Percentiles rank a stretch among this genome's conserved stretches.
phyloP scores from a whole-genome alignment of 2,797 vertebrate species.

The Spheniscus humboldti region DNA sequence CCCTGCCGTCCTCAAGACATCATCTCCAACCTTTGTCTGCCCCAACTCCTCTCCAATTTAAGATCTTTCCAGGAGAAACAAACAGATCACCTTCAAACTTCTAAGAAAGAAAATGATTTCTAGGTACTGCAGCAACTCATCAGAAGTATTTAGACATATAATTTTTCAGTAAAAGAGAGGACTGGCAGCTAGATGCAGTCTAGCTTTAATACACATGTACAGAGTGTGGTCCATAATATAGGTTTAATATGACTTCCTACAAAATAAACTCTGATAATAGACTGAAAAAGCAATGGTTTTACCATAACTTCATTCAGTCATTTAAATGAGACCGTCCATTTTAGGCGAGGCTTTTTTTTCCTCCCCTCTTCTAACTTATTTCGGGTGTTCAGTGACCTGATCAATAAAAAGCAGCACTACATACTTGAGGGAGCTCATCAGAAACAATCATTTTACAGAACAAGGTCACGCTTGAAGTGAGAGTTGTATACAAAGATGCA shows the following conservation, averaged over 20 bases:
- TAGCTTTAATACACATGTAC: not conserved
- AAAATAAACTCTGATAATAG: not conserved
- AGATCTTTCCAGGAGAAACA: not conserved
- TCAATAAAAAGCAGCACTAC: not conserved
- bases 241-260: not conserved
- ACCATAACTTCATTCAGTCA: not conserved
- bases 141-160: not conserved
- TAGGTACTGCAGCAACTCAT: not conserved
- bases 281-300: not conserved
- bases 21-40: not conserved
- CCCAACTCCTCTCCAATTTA: not conserved
- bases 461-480: not conserved
- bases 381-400: not conserved
- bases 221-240: not conserved
- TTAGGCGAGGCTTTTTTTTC: not conserved
- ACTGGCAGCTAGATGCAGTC: not conserved
- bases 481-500: not conserved
- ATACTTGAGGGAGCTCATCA: not conserved
- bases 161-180: not conserved
- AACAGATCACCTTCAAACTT: not conserved
- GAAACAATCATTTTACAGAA: not conserved
- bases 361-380: not conserved
- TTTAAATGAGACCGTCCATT: not conserved
- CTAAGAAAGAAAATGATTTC: not conserved
- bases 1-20: not conserved